Conservation (phyloP, 2,797 vertebrate genomes). For the Enteromius anoplus region DNA sequence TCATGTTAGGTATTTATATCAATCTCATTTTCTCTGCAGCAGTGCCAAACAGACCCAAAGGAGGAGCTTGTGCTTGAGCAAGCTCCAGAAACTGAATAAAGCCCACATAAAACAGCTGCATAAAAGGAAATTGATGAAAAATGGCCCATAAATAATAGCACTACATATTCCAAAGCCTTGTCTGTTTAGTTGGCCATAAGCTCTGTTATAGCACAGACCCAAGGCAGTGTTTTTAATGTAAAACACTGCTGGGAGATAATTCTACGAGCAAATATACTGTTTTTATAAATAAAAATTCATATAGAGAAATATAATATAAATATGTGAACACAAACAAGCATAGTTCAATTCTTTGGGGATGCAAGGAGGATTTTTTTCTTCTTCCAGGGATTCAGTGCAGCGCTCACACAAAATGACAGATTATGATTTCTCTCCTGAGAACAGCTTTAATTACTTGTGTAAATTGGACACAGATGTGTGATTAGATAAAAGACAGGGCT, state of each 20-base stretch:
- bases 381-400: constrained; percentile 43
- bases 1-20: constrained; percentile 23
- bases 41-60: constrained; percentile 11
- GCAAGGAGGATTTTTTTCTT: not conserved
- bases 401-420: constrained; percentile 52
- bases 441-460: constrained; percentile 49
- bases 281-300: not conserved
- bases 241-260: not conserved
- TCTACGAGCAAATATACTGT: not conserved
- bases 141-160: not conserved
- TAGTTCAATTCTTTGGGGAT: not conserved
- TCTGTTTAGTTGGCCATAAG: not conserved
- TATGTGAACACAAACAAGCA: not conserved
- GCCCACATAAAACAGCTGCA: not conserved
- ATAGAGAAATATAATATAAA: constrained; percentile 8
- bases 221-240: constrained; percentile 20
- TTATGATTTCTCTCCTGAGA: constrained; percentile 53
- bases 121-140: not conserved
- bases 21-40: constrained; percentile 5
- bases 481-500: constrained; percentile 32
- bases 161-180: not conserved
- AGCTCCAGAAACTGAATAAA: not conserved
- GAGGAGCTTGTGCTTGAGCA: constrained; percentile 1
- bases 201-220: not conserved
- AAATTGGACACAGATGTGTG: constrained; percentile 41